Base-by-base conservation (phyloP, 2,888 invertebrate species). In the Ichneumoninae sp. region DNA sequence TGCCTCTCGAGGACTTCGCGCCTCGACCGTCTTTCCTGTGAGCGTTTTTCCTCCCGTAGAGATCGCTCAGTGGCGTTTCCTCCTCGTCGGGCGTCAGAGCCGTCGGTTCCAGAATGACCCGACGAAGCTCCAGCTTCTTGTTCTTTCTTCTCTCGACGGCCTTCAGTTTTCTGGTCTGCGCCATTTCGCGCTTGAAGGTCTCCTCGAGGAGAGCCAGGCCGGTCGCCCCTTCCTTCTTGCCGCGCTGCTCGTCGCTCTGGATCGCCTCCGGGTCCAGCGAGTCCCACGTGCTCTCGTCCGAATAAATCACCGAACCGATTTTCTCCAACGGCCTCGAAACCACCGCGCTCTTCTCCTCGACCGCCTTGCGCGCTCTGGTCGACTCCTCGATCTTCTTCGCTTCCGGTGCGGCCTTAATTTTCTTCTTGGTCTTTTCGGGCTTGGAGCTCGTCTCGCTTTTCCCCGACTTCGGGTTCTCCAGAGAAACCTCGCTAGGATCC, bases 221-320 rank as follows among this genome's bases (percentile, higher is more conserved):
- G 78, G 54, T 74, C 76, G 54, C 71, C 68, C 16, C 79, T 40
- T 50, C 88, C 54, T 86, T 89, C 7, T 75, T 87, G 1, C n/a
- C 40, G 0, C 69, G 47, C 6, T 40, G 57, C 19, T 84, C 84
- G 16, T 66, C 65, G 68, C 62, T 71, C 16, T 68, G 72, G 1
- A n/a, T 54, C 6, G 54, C 71, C 1, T 72, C 75, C 3, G 62
- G 84, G 1, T 88, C 87, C 16, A 81, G 57, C 3, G 89, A 85
- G 19, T 93, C 93, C 83, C 90, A 82, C 1, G 91, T 93, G 79
- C 92, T 93, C 10, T 93, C 93, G 44, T 93, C 93, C 0, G 93
- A 92, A 68, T 93, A 93, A 68, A 93, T 91, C 1, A 89, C 66
- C 16, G 62, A 33, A 4, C 82, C 44, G 10, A 40, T 57, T 71